Evolutionary conservation across 2,888 invertebrate genomes (phyloP).

Genomic region (Agrotis ipsilon): DNA sequence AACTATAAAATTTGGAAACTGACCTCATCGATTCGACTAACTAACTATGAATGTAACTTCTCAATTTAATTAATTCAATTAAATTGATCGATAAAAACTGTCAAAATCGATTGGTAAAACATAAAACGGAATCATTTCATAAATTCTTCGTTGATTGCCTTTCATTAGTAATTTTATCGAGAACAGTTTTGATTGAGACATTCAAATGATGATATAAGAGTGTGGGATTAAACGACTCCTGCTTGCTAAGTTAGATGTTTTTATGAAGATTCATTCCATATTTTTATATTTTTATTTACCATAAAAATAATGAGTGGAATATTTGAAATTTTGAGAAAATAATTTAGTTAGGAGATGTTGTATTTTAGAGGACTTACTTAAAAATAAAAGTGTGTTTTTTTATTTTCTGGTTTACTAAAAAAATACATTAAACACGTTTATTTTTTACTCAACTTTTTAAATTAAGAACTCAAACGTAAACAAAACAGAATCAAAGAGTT

Average conservation of each 20-base stretch:
- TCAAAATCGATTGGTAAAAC: constrained; percentile 57
- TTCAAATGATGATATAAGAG: constrained; percentile 29
- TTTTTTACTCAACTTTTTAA: not conserved
- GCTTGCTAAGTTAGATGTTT: constrained; percentile 27
- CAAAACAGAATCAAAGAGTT: not conserved
- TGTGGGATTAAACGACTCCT: constrained; percentile 46
- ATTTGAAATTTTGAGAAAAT: constrained; percentile 7
- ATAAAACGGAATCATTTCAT: constrained; percentile 55
- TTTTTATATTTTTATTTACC: constrained; percentile 28
- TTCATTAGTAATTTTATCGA: constrained; percentile 52
- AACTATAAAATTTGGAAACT: constrained; percentile 38
- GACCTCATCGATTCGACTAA: constrained; percentile 44
- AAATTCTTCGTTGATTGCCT: constrained; percentile 59
- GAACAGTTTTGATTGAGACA: constrained; percentile 59
- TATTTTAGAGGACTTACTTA: not conserved
- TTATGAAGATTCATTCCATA: constrained; percentile 38
- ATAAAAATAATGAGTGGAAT: constrained; percentile 20
- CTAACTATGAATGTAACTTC: constrained; percentile 46
- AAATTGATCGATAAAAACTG: constrained; percentile 58
- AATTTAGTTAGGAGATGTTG: not conserved
- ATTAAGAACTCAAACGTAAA: constrained; percentile 2
- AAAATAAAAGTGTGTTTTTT: too few relatives aligned
- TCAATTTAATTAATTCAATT: constrained; percentile 63
- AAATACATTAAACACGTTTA: not conserved
- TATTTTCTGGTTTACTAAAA: too few relatives aligned